phyloP scores from a whole-genome alignment of 1,140 invertebrate species.

The Trichonephila inaurata region DNA sequence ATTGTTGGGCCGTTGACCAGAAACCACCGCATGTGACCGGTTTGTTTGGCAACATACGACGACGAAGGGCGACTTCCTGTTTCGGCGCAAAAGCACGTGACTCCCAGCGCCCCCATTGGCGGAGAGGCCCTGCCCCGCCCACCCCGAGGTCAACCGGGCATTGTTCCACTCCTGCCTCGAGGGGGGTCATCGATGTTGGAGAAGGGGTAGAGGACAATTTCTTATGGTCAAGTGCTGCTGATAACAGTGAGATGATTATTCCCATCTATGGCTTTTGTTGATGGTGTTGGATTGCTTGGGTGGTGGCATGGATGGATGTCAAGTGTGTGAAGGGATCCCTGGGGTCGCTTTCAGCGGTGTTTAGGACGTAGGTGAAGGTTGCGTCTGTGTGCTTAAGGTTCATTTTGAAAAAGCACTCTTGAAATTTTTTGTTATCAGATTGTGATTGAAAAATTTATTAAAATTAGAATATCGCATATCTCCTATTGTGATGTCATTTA shows the following conservation, averaged over 20 bases:
- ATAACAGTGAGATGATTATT: neutral
- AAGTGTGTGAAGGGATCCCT: neutral
- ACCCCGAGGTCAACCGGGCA: conserved; percentile 57
- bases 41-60: conserved; percentile 71
- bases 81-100: conserved; percentile 22
- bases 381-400: too few species aligned
- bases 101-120: neutral
- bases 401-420: too few species aligned
- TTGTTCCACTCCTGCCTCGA: neutral
- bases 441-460: too few species aligned
- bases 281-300: neutral
- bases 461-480: too few species aligned
- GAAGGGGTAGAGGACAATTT: neutral
- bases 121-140: neutral
- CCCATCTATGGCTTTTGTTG: neutral
- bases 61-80: conserved; percentile 47
- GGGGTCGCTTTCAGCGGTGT: neutral
- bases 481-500: too few species aligned
- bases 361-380: neutral
- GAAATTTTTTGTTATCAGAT: too few species aligned
- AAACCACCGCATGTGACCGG: conserved; percentile 56
- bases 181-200: neutral
- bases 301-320: neutral
- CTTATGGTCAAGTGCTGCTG: neutral
- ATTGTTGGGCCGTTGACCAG: conserved; percentile 60